A percentile compares a stretch with the other conserved stretches of the same genome.
These are phyloP conservation scores for Siniperca scherzeri DNA, from an alignment of 2,797 vertebrate genomes.

Conservation along the genomic window DNA sequence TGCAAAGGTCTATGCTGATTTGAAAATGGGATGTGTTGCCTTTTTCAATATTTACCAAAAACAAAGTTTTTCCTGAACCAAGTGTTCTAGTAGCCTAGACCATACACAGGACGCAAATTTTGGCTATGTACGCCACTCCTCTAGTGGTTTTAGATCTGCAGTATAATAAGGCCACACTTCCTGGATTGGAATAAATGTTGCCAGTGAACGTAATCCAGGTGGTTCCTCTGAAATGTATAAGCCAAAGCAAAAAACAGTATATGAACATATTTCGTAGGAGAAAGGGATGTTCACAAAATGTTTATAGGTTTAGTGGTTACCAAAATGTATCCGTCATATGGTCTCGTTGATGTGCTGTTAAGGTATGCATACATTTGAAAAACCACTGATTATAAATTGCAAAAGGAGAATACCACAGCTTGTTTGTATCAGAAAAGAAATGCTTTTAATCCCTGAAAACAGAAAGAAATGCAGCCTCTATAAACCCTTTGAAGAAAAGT, in stretches of 20 bases:
- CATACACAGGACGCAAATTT: not conserved
- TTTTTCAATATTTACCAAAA: not conserved
- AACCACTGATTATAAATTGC: not conserved
- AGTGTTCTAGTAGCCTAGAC: not conserved
- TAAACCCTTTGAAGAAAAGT: constrained; percentile 22
- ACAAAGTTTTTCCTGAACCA: not conserved
- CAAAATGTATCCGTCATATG: not conserved
- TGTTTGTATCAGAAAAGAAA: not conserved
- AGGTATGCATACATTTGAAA: not conserved
- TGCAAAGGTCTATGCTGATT: not conserved
- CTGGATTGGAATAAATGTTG: not conserved
- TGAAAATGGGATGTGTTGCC: not conserved
- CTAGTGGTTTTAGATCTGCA: not conserved
- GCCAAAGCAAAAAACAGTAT: not conserved
- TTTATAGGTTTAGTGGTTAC: not conserved
- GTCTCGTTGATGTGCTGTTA: not conserved
- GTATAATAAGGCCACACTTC: not conserved
- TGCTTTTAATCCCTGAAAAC: constrained; percentile 11
- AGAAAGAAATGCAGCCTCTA: constrained; percentile 12
- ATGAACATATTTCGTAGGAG: not conserved
- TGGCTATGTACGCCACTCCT: not conserved
- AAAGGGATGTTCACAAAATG: not conserved
- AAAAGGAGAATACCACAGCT: not conserved
- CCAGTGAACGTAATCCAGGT: not conserved
- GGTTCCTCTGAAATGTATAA: not conserved